Evolutionary conservation across 2,797 vertebrate genomes (phyloP), one percentile per base, ranked within the genome.

Genomic region (Coranthus polyacanthus): DNA sequence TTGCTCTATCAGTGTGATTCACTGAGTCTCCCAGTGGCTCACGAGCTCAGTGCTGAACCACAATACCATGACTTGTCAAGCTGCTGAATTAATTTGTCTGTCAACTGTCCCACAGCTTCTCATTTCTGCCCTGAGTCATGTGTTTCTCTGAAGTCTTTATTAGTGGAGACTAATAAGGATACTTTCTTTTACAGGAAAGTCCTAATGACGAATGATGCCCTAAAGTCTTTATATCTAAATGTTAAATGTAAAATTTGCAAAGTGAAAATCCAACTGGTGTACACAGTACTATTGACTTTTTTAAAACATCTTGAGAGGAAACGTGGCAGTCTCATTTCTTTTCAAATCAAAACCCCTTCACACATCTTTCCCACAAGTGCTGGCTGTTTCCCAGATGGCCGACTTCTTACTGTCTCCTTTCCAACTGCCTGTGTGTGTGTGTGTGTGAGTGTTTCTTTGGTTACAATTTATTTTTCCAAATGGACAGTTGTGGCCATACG

Each of bases 81-180:
- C 50, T 10, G 47, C 36, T 62, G 57, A 62, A 81, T 84, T 70
- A 77, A 75, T 83, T 83, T 75, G 71, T 82, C 76, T 17, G 6
- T 70, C 68, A 75, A 66, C 5, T 70, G 56, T 75, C 64, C 72
- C 64, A 41, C 45, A 58, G 66, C 18, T 15, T 65, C 47, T 68
- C 68, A 63, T 21, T 51, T 70, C 77, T 62, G 59, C 56, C 63
- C 60, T 29, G 45, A 59, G 46, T 69, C 55, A 66, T 2, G 8
- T 13, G 49, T 58, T 61, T 38, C 51, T 66, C 46, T 42, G 20
- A 86, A 75, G 64, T 79, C 81, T 78, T 60, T 13, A 72, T 85
- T 77, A 26, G 24, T 26, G 24, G 4, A 5, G 24, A 26, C 24
- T 26, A 9, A 32, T 32, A 32, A 32, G 8, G 29, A 32, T 65